Evolutionary conservation across 2,797 vertebrate genomes (phyloP).

Genomic region (Smutsia temminckii): DNA sequence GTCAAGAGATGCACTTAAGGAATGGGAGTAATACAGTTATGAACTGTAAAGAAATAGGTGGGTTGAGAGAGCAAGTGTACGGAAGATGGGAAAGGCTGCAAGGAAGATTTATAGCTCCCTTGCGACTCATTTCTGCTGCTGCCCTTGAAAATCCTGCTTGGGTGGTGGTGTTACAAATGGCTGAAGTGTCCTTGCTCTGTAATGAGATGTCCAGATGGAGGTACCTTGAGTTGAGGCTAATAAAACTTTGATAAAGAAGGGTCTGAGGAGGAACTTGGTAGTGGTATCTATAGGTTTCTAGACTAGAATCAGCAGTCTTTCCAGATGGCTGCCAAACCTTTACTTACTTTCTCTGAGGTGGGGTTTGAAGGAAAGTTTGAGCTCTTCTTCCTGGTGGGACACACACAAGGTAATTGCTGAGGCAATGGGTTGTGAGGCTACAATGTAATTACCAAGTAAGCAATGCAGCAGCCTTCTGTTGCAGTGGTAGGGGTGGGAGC

Average conservation of each 20-base stretch:
- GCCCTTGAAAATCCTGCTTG: conserved; percentile 32
- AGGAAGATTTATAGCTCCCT: conserved; percentile 47
- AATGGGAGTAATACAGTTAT: conserved; percentile 1
- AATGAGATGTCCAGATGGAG: conserved; percentile 63
- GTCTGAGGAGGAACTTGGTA: conserved; percentile 45
- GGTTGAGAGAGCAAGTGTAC: neutral
- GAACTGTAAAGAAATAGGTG: conserved; percentile 7
- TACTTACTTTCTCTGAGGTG: neutral
- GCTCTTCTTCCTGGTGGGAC: neutral
- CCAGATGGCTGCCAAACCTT: neutral
- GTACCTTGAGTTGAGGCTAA: conserved; percentile 55
- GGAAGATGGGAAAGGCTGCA: neutral
- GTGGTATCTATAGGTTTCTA: conserved; percentile 36
- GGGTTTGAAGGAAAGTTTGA: neutral
- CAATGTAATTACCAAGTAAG: neutral
- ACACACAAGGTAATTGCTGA: neutral
- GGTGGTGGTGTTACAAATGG: conserved; percentile 46
- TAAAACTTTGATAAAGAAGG: conserved; percentile 70
- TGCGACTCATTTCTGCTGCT: neutral
- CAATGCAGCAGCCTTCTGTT: neutral
- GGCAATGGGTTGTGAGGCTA: neutral
- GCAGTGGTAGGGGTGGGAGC: no score
- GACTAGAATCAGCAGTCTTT: conserved; percentile 11
- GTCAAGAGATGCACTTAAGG: neutral
- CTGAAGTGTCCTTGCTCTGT: conserved; percentile 60